Percentiles rank a stretch among this genome's conserved stretches.
Conservation (phyloP, 2,797 vertebrate species). For the Pantherophis alleghaniensis region DNA sequence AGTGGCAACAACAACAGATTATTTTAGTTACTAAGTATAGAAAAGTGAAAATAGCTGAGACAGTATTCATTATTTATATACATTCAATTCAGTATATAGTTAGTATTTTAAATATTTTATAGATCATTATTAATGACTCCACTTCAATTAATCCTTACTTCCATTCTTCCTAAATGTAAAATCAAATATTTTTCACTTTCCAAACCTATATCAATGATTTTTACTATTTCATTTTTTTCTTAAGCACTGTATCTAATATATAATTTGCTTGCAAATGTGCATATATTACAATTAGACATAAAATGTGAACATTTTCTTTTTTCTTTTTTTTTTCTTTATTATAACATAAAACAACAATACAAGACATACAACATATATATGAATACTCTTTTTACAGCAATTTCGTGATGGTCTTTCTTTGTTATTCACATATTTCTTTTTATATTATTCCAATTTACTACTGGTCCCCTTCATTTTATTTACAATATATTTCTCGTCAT, state of each 20-base stretch:
- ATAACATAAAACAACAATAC: too few species aligned
- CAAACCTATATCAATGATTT: background rate
- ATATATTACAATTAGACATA: background rate
- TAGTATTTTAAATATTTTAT: background rate
- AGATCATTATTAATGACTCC: background rate
- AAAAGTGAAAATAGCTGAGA: background rate
- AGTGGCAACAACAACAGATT: background rate
- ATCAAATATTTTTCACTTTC: background rate
- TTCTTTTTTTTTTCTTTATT: too few species aligned
- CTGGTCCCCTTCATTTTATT: too few species aligned
- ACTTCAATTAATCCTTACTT: background rate
- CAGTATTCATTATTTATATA: background rate
- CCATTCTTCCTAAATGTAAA: background rate
- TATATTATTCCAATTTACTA: too few species aligned
- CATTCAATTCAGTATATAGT: background rate
- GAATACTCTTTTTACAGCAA: too few species aligned
- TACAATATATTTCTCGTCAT: too few species aligned
- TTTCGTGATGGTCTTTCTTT: too few species aligned
- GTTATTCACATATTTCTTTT: too few species aligned
- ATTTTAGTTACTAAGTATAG: background rate
- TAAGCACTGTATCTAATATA: background rate
- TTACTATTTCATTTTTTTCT: background rate
- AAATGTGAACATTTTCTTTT: background rate
- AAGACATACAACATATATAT: too few species aligned
- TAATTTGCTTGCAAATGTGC: background rate